These are phyloP conservation scores for Dryobotodes eremita DNA, from an alignment of 2,888 invertebrate genomes.

Conservation along the genomic window DNA sequence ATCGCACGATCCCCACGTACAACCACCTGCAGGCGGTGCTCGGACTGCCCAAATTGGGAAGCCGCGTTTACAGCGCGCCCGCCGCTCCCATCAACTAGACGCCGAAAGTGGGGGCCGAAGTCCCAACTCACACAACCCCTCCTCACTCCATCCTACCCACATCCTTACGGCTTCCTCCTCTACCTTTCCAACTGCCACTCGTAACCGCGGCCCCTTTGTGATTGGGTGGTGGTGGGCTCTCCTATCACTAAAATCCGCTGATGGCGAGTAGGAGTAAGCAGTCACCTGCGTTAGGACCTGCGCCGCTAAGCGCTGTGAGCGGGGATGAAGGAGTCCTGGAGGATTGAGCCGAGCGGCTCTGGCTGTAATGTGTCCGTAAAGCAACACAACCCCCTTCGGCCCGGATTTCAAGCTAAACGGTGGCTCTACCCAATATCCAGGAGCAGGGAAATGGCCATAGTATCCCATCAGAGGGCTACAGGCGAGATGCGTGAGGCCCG, in stretches of 20 bases:
- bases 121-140: background rate
- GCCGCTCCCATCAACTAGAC: no score
- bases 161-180: background rate
- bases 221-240: background rate
- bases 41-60: no score
- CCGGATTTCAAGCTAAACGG: background rate
- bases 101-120: no score
- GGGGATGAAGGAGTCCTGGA: background rate
- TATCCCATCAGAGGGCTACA: background rate
- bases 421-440: background rate
- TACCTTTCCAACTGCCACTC: background rate
- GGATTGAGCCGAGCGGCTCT: background rate
- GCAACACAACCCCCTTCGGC: background rate
- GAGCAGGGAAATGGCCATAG: background rate
- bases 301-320: background rate
- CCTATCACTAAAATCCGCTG: background rate
- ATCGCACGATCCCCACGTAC: no score
- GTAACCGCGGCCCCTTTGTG: background rate
- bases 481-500: background rate
- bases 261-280: background rate
- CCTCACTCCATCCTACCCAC: background rate
- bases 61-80: no score
- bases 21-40: no score
- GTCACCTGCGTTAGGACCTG: background rate
- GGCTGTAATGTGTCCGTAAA: background rate